Base-by-base conservation (phyloP, 2,888 invertebrate genomes). In the Branchellion lobata region DNA sequence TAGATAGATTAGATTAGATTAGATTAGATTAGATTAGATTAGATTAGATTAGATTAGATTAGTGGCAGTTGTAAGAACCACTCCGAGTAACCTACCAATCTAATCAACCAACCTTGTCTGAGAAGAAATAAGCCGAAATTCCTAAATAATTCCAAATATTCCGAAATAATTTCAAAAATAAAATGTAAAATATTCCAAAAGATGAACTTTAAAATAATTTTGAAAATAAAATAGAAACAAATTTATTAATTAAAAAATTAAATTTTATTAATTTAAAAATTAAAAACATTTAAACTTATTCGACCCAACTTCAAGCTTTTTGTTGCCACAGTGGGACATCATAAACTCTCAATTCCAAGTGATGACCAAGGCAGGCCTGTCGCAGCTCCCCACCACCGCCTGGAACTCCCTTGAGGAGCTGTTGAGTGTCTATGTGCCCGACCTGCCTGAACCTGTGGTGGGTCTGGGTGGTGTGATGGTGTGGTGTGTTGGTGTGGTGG, bases 251-350 rank as follows among this genome's bases (percentile, higher is more conserved):
- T 40, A n/a, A n/a, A n/a, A n/a, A n/a, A n/a, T 40, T 40, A 40
- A 40, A 40, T 40, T n/a, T n/a, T 8, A 40, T 40, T 40, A 40
- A 14, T 71, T 29, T 29, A 5, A 71, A 29, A 24, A 24, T 69
- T 31, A 14, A 40, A 53, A 57, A 18, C 21, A 36, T 78, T 18
- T 76, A 24, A 68, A 21, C 27, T 68, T n/a, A 27, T 18, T 78
- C 36, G 27, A 34, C 33, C 27, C 21, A 36, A 34, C 33, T 73
- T 73, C 11, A 14, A 14, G 11, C 14, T 73, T 65, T 21, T 78
- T 31, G 65, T 18, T 74, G 5, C n/a, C 61, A 29, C 83, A 87
- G 87, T 87, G 86, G 86, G 86, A 87, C 81, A 86, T 87, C 33
- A 84, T 85, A 77, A 85, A 83, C 74, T 84, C 84, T 11, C 87